Evolutionary conservation across 2,888 invertebrate species (phyloP).

Genomic region (Macrophya alboannulata): DNA sequence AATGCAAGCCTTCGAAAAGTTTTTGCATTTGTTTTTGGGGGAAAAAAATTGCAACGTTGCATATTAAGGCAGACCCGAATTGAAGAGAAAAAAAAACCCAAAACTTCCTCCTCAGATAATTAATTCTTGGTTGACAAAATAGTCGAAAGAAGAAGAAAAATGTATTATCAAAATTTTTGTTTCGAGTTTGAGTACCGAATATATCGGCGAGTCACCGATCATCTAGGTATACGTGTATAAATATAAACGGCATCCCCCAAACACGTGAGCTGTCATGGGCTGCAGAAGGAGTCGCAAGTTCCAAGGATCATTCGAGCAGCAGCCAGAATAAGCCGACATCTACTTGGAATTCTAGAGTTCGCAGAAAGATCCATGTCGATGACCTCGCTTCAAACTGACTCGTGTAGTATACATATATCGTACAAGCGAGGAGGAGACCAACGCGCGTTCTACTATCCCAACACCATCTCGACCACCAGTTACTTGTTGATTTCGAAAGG

Average conservation of each 20-base stretch:
- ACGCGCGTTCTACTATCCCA: slow-evolving; percentile 16
- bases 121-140: not conserved
- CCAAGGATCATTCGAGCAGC: slow-evolving; percentile 55
- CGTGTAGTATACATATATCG: not conserved
- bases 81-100: not conserved
- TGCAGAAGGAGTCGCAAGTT: slow-evolving; percentile 46
- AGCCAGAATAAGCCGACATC: slow-evolving; percentile 56
- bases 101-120: not conserved
- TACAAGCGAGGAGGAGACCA: slow-evolving; percentile 4
- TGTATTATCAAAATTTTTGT: not conserved
- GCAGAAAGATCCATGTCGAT: slow-evolving; percentile 56
- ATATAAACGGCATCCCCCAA: slow-evolving; percentile 42
- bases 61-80: not conserved
- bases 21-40: slow-evolving; percentile 37
- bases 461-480: not conserved
- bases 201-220: not conserved
- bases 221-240: not conserved
- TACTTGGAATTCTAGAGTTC: slow-evolving; percentile 57
- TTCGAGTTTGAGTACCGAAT: not conserved
- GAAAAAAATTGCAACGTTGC: slow-evolving; percentile 1
- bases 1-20: slow-evolving; percentile 34
- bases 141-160: not conserved
- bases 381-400: slow-evolving; percentile 46
- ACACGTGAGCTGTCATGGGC: slow-evolving; percentile 21
- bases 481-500: slow-evolving; percentile 3